Base-by-base conservation (phyloP, 2,797 vertebrate species). In the Cossypha caffra region DNA sequence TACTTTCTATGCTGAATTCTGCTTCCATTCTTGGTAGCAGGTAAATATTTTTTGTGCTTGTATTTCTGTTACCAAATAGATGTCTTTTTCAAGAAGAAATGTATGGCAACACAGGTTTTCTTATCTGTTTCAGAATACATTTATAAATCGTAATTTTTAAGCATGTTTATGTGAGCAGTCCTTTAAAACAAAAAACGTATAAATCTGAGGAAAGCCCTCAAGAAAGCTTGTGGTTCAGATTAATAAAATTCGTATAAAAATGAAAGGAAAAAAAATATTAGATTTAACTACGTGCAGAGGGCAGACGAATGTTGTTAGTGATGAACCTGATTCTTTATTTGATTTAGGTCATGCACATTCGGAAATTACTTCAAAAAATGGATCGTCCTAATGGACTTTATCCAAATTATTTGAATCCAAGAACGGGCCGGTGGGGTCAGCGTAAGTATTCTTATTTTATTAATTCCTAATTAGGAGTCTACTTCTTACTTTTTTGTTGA, bases 371-470 rank as follows among this genome's bases (percentile, higher is more conserved):
- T 47, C 99, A 99, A 97, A 99, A 99, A 98, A 99, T 99, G 99
- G 99, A 99, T 96, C 98, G 99, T 88, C 99, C 99, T 93, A 99
- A 99, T 69, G 99, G 99, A 58, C 99, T 99, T 80, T 99, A 99
- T 97, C 99, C 99, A 57, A 99, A 99, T 98, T 99, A 99, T 97
- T 98, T 99, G 98, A 99, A 99, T 95, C 99, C 99, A 78, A 99
- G 99, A 62, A 99, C 99, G 4, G 99, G 99, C 35, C 99, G 99
- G 94, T 99, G 99, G 99, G 99, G 99, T 75, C 99, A 99, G 51
- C 99, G 99, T 99, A 96, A 99, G 99, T 99, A 96, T 97, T 93
- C 67, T 59, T 90, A 31, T 80, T 86, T 83, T 43, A 80, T 66
- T 66, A 50, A 50, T 88, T 91, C 38, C 29, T 88, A 47, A 47